Evolutionary conservation across 2,888 invertebrate genomes (phyloP), one percentile per base, ranked within the genome.

Genomic region (Pollenia labialis): DNA sequence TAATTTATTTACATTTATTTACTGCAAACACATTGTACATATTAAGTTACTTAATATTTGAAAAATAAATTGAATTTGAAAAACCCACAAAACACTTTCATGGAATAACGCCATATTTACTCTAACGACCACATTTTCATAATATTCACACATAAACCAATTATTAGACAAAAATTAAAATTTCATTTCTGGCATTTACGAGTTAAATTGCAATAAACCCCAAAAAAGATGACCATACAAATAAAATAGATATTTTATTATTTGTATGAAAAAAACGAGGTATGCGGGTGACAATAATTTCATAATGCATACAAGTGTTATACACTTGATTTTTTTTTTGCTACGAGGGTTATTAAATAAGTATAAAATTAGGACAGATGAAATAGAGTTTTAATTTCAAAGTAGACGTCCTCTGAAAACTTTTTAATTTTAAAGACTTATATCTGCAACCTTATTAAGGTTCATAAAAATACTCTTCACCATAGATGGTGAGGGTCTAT

Each of bases 41-140:
- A 52, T 54, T 58, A 60, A 69, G 42, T 58, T 23, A 60, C 48
- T 58, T 42, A 69, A 66, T 66, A 74, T 74, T 66, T 76, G 14
- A 16, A 58, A 80, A 75, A 75, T 48, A 80, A 85, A 82, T 86
- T 80, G 52, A 76, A 83, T 81, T 76, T 83, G 71, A 72, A 68
- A 80, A 81, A 72, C 86, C 86, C 86, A 86, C 79, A 86, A 86
- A 83, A 86, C 86, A 86, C 86, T 82, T 86, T 83, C 83, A 86
- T 86, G 86, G 83, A 86, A 86, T 75, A 60, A 76, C 80, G 86
- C 86, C 86, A 83, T 83, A 86, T 75, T 83, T 79, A 68, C 54
- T 18, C 16, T 64, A 32, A 54, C 56, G 52, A 81, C 83, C 86
- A 81, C 76, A 86, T 81, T 81, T 76, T 81, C 86, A 66, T 71